Conservation (phyloP, 2,797 vertebrate species). For the Molossus molossus region DNA sequence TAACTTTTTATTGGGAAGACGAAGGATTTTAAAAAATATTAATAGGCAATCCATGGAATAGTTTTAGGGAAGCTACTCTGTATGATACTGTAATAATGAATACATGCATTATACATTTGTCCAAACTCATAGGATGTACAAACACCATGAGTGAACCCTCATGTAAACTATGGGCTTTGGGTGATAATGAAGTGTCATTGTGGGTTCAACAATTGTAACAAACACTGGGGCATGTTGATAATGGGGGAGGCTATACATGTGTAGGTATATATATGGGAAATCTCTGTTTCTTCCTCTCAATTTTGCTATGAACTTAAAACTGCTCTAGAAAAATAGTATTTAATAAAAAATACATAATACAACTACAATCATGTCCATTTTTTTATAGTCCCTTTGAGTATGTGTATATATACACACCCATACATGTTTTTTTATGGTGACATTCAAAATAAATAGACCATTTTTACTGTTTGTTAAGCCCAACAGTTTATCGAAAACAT, state of each 20-base stretch:
- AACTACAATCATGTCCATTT: background rate
- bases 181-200: background rate
- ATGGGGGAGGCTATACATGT: background rate
- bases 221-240: background rate
- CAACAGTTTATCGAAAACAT: background rate
- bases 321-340: background rate
- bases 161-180: background rate
- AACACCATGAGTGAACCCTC: background rate
- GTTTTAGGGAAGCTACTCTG: background rate
- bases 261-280: background rate
- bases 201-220: background rate
- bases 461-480: slow-evolving; percentile 1
- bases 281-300: background rate
- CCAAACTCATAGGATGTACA: background rate
- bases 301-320: background rate
- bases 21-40: background rate
- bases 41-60: background rate
- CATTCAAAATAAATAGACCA: background rate
- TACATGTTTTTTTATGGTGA: background rate
- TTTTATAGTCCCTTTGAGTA: background rate
- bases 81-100: background rate
- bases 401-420: background rate
- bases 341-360: background rate
- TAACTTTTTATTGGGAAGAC: background rate
- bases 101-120: background rate